Base-by-base conservation (phyloP, 2,888 invertebrate species). In the Tridacna crocea region DNA sequence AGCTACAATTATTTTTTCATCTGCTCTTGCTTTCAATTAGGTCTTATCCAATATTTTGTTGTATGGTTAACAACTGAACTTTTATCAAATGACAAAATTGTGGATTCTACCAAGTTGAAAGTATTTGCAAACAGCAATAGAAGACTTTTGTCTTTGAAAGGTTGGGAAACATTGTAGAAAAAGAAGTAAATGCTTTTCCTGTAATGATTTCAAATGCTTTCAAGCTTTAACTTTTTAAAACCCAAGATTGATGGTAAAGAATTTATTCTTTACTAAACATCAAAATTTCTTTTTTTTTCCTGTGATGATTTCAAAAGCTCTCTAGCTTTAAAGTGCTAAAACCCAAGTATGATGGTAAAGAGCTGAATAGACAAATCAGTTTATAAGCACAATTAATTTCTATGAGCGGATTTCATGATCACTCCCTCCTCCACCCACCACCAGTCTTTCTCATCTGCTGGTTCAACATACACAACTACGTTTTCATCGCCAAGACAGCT, bases 361-460 rank as follows among this genome's bases (percentile, higher is more conserved):
- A 36, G 36, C 2, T 36, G 8, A 36, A 36, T 36, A 36, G 36
- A n/a, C n/a, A n/a, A n/a, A n/a, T n/a, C n/a, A n/a, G n/a, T n/a
- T n/a, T n/a, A n/a, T n/a, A n/a, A 36, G 2, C 36, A 36, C 36
- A 36, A 36, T 36, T 36, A 36, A 36, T 36, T 36, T 36, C 36
- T 36, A 4, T 8, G 3, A 2, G 8, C 19, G 22, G 70, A 70
- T 22, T 70, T 70, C 70, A 70, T 70, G 26, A 80, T 78, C 73
- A 78, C 72, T 22, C 83, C 83, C 15, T 77, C 61, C 47, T 83
- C 83, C 12, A 83, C 75, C 66, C 76, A 83, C 83, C 83, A 83
- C 0, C 75, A 74, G 24, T 83, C 83, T 17, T 47, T 73, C 19
- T 83, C 79, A 0, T 47, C 55, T 0, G 80, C 77, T 27, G 51